Evolutionary conservation across 2,113 vertebrate genomes (phyloP).

Genomic region (Gambusia affinis): DNA sequence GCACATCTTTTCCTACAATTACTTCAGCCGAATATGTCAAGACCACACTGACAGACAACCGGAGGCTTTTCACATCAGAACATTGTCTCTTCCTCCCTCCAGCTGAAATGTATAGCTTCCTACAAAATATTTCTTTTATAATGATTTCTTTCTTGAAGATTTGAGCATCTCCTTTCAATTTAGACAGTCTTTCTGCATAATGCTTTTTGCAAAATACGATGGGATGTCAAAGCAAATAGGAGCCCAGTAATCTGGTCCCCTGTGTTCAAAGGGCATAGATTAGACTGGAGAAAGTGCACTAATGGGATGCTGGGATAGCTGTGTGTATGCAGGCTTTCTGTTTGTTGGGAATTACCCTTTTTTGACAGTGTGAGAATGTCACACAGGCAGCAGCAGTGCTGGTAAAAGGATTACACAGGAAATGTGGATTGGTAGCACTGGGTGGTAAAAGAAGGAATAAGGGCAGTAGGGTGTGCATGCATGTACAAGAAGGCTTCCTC

Average conservation of each 20-base stretch:
- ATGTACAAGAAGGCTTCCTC: slow-evolving; percentile 48
- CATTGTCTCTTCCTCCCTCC: slow-evolving; percentile 18
- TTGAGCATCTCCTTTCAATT: slow-evolving; percentile 27
- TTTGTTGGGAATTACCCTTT: slow-evolving; percentile 66
- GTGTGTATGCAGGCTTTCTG: slow-evolving; percentile 38
- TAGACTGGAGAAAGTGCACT: slow-evolving; percentile 21
- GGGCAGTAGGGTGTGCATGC: slow-evolving; percentile 50
- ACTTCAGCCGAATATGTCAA: slow-evolving; percentile 64
- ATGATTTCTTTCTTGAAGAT: slow-evolving; percentile 28
- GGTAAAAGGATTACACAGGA: slow-evolving; percentile 78
- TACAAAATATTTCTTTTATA: slow-evolving; percentile 24
- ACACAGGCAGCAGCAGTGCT: slow-evolving; percentile 51
- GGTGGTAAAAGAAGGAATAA: slow-evolving; percentile 33
- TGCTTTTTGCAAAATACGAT: slow-evolving; percentile 23
- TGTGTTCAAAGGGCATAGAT: slow-evolving; percentile 38
- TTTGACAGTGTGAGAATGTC: slow-evolving; percentile 72
- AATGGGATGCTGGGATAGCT: slow-evolving; percentile 23
- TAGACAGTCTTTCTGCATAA: slow-evolving; percentile 18
- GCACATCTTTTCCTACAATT: slow-evolving; percentile 61
- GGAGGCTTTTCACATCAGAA: slow-evolving; percentile 33
- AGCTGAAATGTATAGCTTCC: slow-evolving; percentile 3
- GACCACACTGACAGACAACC: slow-evolving; percentile 35
- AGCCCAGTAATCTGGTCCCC: slow-evolving; percentile 24
- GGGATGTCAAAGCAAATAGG: slow-evolving; percentile 31
- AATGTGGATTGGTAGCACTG: slow-evolving; percentile 54